Conservation (phyloP, 2,888 invertebrate genomes). For the Dicycla oo region DNA sequence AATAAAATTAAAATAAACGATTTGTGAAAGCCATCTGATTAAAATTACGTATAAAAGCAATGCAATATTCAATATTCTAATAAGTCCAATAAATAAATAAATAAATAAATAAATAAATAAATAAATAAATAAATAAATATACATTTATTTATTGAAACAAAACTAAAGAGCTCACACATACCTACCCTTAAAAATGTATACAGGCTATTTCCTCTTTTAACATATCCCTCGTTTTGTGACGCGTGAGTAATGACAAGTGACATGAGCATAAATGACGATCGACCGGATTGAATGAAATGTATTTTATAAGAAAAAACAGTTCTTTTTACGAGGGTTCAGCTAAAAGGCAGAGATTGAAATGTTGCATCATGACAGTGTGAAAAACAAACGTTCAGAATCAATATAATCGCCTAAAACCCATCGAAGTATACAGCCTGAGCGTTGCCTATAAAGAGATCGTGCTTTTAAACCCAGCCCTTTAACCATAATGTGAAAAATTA, state of each 20-base stretch:
- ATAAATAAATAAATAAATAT: not conserved
- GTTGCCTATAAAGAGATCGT: too few relatives aligned
- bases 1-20: not conserved
- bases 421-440: not conserved
- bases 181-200: slow-evolving; percentile 1
- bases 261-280: slow-evolving; percentile 40
- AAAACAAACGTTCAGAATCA: slow-evolving; percentile 4
- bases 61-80: not conserved
- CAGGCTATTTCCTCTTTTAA: slow-evolving; percentile 40
- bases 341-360: slow-evolving; percentile 9
- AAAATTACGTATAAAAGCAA: not conserved
- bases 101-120: not conserved
- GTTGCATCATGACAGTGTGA: slow-evolving; percentile 7
- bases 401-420: not conserved
- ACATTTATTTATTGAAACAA: not conserved
- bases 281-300: slow-evolving; percentile 27
- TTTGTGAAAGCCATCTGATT: too few relatives aligned
- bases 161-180: not conserved
- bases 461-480: not conserved
- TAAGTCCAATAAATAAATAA: not conserved
- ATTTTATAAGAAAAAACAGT: slow-evolving; percentile 11
- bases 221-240: slow-evolving; percentile 2
- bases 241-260: slow-evolving; percentile 48
- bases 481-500: not conserved
- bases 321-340: not conserved